Conservation (phyloP, 2,888 invertebrate genomes). For the Caenorhabditis sp. region DNA sequence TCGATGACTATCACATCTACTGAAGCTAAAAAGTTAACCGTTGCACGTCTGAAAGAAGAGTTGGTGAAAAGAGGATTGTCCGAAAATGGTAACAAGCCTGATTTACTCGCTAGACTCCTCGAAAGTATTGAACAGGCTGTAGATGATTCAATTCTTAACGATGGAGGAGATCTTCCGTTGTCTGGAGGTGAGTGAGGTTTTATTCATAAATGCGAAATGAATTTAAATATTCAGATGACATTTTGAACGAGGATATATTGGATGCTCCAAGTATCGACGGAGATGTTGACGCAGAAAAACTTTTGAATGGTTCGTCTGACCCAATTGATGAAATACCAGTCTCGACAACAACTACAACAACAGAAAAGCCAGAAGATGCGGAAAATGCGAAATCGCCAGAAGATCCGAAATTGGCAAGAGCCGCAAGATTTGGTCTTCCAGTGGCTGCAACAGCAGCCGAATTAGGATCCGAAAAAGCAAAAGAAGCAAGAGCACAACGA, state of each 20-base stretch:
- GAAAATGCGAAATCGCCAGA: slow-evolving; percentile 7
- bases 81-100: slow-evolving; percentile 52
- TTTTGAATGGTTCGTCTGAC: slow-evolving; percentile 4
- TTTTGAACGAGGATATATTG: slow-evolving; percentile 35
- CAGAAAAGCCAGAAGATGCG: too few relatives aligned
- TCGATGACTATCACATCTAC: slow-evolving; percentile 24
- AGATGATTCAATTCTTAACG: slow-evolving; percentile 20
- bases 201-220: background rate
- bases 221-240: slow-evolving; percentile 13
- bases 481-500: slow-evolving; percentile 25
- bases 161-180: slow-evolving; percentile 10
- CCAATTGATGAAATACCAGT: background rate
- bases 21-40: slow-evolving; percentile 38
- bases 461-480: slow-evolving; percentile 17
- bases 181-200: background rate
- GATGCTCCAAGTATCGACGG: slow-evolving; percentile 30
- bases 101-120: slow-evolving; percentile 46
- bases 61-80: slow-evolving; percentile 46
- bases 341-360: background rate
- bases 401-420: slow-evolving; percentile 19
- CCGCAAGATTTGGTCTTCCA: slow-evolving; percentile 34
- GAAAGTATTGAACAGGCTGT: slow-evolving; percentile 35
- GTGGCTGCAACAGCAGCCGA: slow-evolving; percentile 5
- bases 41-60: slow-evolving; percentile 55
- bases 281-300: slow-evolving; percentile 17